Evolutionary conservation across 53 echinoderm and acorn worm genomes (phyloP).

Genomic region (Zoroaster sp.): DNA sequence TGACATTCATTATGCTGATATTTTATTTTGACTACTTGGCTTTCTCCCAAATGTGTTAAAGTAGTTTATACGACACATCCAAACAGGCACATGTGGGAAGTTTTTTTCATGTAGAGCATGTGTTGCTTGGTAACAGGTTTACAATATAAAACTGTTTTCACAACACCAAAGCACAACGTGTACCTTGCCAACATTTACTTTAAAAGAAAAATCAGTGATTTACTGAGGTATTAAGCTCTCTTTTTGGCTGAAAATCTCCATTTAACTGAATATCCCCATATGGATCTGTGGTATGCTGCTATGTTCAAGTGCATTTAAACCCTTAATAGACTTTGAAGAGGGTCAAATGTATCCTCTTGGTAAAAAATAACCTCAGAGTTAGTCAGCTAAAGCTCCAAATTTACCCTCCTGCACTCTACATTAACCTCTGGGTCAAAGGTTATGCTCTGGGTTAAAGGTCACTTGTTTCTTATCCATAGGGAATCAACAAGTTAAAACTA

Average conservation of each 20-base stretch:
- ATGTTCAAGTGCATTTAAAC: constrained; percentile 39
- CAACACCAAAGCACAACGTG: too few relatives aligned
- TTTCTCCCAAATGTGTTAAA: too few relatives aligned
- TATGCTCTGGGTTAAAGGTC: neutral
- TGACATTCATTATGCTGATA: neutral
- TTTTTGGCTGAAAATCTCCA: neutral
- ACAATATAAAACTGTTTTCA: too few relatives aligned
- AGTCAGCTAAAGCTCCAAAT: neutral
- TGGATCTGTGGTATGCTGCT: constrained; percentile 31
- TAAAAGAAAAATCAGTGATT: too few relatives aligned
- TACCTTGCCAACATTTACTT: too few relatives aligned
- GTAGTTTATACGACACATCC: too few relatives aligned
- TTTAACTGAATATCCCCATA: too few relatives aligned
- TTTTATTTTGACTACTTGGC: neutral
- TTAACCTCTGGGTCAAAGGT: constrained; percentile 34
- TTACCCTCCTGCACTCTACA: neutral
- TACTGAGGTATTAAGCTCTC: too few relatives aligned
- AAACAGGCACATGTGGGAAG: too few relatives aligned
- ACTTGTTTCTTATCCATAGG: constrained; percentile 8
- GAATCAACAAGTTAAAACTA: constrained; percentile 16
- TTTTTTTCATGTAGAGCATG: too few relatives aligned
- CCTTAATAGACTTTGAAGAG: constrained; percentile 31
- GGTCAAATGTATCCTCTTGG: constrained; percentile 36
- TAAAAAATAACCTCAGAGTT: neutral
- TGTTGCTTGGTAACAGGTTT: too few relatives aligned